Base-by-base conservation (phyloP, 2,888 invertebrate species). In the Ochropleura leucogaster region DNA sequence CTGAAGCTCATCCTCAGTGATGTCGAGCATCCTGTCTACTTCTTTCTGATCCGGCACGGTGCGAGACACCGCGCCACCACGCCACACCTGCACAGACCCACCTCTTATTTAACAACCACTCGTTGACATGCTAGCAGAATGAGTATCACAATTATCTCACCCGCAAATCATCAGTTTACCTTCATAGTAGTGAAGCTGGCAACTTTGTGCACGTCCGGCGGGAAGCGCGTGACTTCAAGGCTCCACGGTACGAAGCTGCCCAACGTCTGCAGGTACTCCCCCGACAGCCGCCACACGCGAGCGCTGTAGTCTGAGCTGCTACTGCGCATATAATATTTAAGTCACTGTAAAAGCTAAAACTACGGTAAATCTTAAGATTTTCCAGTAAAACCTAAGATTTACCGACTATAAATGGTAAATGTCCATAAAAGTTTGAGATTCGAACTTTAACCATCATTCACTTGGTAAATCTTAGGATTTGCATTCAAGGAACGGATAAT, bases 121-220 rank as follows among this genome's bases (percentile, higher is more conserved):
- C 16, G 18, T 18, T 18, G 4, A 1, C 42, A 60, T 20, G 55
- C 4, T 42, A 42, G 42, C 60, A 18, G 18, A 5, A 60, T 4
- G 40, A 18, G 55, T 30, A 30, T 18, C n/a, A 68, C 10, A 8
- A 20, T 49, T 69, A 14, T 66, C 8, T 67, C 47, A 69, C 42
- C 42, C 20, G 42, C 44, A 20, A 18, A 14, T 42, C 7, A 44
- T 42, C 5, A 16, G 18, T 44, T 42, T 18, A 98, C 98, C 94
- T 98, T 98, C 69, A 98, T 95, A 0, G 98, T 98, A 30, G 98
- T 98, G 68, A 97, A 98, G 87, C 98, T 98, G 80, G 97, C 98
- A 44, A 97, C 97, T 90, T 98, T 97, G 85, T 96, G 96, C 10
- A 98, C 97, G 91, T 99, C 98, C 0, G 98, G 97, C 8, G 98